Base-by-base conservation (phyloP, 53 echinoderm and acorn worm species). In the Arbacia lixula region DNA sequence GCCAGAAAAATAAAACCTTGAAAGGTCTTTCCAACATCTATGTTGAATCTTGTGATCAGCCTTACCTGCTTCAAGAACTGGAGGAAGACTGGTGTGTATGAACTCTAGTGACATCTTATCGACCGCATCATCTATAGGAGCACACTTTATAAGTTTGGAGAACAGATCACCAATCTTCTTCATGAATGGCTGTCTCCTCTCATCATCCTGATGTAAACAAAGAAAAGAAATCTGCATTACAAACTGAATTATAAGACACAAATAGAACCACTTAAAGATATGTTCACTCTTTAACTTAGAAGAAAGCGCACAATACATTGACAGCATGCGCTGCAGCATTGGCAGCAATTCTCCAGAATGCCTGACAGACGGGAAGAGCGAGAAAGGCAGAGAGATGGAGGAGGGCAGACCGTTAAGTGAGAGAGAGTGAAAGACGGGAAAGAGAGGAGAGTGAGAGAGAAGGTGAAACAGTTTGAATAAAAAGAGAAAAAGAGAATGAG, bases 81-180 rank as follows among this genome's bases (percentile, higher is more conserved):
- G 97, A 4, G 97, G 98, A 36, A 98, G 76, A 79, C 92, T 90
- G 71, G 88, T 90, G 71, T 98, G 98, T 10, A 94, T 60, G 58
- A 83, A 88, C 30, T 88, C 87, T 54, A 62, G 86, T 16, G 90
- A 91, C 91, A 98, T 92, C 68, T 94, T 90, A 85, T 98, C 98
- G 0, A 87, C 94, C n/a, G 92, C 98, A 67, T 65, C 88, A 66
- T 98, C 94, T 4, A 94, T 58, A 8, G 90, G 92, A 51, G 98
- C 90, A 83, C 87, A 87, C n/a, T 86, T 76, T 17, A 88, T 67
- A 1, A 98, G 86, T 68, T 85, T 94, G 26, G 83, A 51, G 41
- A 98, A 83, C 40, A 98, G 72, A 54, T 89, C 88, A 72, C 88
- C 68, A 11, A 98, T 84, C 66, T 88, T 89, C 36, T 88, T 51